A percentile compares a stretch with the other conserved stretches of the same genome.
Conservation (phyloP, 1,140 invertebrate genomes). For the Trypoxylus dichotomus region DNA sequence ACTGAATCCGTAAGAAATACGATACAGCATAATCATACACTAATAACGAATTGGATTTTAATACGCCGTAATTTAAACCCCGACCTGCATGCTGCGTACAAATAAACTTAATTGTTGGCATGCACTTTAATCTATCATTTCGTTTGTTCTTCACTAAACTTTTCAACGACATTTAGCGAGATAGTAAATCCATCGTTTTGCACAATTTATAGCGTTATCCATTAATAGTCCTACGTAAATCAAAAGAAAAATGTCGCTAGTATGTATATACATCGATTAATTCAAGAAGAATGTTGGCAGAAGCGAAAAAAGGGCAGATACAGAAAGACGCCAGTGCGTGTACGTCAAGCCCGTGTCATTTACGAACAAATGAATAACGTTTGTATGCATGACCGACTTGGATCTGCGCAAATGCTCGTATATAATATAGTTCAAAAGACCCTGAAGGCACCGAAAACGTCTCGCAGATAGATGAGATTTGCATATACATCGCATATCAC, state of each 20-base stretch:
- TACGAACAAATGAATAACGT: conserved; percentile 39
- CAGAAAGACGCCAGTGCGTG: conserved; percentile 16
- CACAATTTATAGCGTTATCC: not conserved
- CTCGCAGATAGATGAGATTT: conserved; percentile 30
- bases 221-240: not conserved
- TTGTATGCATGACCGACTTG: conserved; percentile 39
- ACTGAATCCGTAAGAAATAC: not conserved
- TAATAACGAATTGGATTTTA: not conserved
- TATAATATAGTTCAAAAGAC: conserved; percentile 14
- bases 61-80: not conserved
- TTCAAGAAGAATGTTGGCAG: not conserved
- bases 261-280: not conserved
- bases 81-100: not conserved
- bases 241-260: not conserved
- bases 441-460: not conserved
- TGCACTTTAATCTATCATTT: not conserved
- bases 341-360: conserved; percentile 35
- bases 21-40: not conserved
- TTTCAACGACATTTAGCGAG: not conserved
- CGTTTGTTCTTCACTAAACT: not conserved
- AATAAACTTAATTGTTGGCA: not conserved
- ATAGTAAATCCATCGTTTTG: not conserved
- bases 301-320: not conserved
- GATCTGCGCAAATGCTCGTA: conserved; percentile 13
- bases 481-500: conserved; percentile 39